phyloP scores from a whole-genome alignment of 2,797 vertebrate species.

The Naso thynnoides region DNA sequence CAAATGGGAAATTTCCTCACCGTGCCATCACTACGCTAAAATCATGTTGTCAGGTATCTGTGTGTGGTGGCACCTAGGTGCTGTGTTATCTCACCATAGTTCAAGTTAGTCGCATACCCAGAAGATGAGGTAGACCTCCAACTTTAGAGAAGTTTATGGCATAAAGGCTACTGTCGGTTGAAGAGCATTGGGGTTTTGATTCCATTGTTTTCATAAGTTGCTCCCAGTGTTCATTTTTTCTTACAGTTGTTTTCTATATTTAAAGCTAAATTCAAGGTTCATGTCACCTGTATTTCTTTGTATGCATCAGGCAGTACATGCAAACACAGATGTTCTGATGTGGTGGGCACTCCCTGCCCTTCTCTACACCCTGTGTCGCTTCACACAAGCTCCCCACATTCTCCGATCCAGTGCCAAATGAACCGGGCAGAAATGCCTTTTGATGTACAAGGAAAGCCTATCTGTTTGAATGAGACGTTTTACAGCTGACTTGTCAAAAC shows the following conservation, averaged over 20 bases:
- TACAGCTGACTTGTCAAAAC: slow-evolving; percentile 81
- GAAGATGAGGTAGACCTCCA: slow-evolving; percentile 57
- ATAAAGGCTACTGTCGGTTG: background rate
- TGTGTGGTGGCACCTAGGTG: slow-evolving; percentile 71
- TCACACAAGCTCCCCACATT: slow-evolving; percentile 80
- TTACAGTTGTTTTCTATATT: background rate
- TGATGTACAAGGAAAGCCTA: slow-evolving; percentile 72
- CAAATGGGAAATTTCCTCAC: too few species aligned
- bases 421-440: slow-evolving; percentile 76
- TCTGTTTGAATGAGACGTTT: slow-evolving; percentile 75
- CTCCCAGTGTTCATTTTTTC: background rate
- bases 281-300: background rate
- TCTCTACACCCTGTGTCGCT: slow-evolving; percentile 58
- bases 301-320: slow-evolving; percentile 5
- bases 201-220: background rate
- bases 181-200: background rate
- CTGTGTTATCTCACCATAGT: slow-evolving; percentile 68
- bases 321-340: slow-evolving; percentile 37
- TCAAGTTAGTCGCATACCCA: slow-evolving; percentile 63
- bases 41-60: slow-evolving; percentile 12
- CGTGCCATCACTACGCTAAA: too few species aligned
- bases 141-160: slow-evolving; percentile 14
- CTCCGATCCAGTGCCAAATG: slow-evolving; percentile 80
- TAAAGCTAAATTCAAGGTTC: slow-evolving; percentile 14
- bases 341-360: slow-evolving; percentile 53